Conservation (phyloP, 1,140 invertebrate genomes). For the Neotoxoptera formosana region DNA sequence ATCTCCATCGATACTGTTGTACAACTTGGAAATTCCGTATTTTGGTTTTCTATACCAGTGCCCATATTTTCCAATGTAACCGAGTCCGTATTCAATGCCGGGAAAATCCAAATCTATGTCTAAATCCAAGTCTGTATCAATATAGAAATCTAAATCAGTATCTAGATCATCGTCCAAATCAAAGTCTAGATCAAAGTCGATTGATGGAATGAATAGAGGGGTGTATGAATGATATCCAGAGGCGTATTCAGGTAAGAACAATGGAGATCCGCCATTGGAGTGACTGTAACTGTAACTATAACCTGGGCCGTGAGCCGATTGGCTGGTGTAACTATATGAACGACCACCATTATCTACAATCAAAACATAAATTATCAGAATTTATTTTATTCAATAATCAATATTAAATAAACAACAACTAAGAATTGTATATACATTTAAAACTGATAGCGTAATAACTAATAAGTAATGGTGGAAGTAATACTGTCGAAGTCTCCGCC, state of each 20-base stretch:
- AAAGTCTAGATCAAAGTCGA: conserved; percentile 11
- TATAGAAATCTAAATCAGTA: conserved; percentile 26
- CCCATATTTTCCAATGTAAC: conserved; percentile 41
- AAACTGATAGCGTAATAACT: background rate
- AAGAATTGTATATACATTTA: background rate
- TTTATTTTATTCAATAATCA: background rate
- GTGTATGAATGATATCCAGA: background rate
- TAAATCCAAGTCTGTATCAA: conserved; percentile 39
- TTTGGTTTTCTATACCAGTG: conserved; percentile 41
- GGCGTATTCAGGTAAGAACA: conserved; percentile 14
- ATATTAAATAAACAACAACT: background rate
- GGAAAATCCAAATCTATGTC: conserved; percentile 43
- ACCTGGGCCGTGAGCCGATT: background rate
- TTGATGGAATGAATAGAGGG: background rate
- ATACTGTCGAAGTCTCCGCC: too few species aligned
- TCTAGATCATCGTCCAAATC: conserved; percentile 29
- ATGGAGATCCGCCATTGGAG: background rate
- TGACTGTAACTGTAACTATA: conserved; percentile 53
- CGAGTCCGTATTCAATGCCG: conserved; percentile 26
- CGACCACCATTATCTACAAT: background rate
- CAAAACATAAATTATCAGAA: background rate
- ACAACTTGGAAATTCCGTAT: conserved; percentile 14
- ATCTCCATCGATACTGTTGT: background rate
- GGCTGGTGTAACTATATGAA: conserved; percentile 27
- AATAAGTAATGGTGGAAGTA: too few species aligned